Evolutionary conservation across 2,113 vertebrate species (phyloP), one percentile per base, ranked within the genome.

Genomic region (Geococcyx californianus): DNA sequence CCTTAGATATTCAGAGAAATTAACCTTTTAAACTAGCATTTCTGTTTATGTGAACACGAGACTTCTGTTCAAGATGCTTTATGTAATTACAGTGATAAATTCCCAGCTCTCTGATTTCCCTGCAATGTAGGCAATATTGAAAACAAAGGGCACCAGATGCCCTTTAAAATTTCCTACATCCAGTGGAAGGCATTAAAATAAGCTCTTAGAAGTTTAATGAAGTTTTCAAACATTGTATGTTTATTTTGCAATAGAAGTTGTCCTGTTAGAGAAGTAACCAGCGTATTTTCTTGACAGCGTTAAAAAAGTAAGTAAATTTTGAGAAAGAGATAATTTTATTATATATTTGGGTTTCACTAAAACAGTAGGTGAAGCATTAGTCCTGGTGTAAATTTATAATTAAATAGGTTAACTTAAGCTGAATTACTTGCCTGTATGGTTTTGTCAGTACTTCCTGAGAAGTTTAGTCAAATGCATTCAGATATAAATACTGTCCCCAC

Each of bases 251-350:
- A 47, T 38, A 63, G 62, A 59, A 93, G 31, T 25, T 87, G 44
- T 80, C 79, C 72, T 67, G 24, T 80, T 90, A 90, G 90, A 76
- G 63, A 77, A 55, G 11, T n/a, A 83, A 70, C 7, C 2, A 62
- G 20, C 10, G 47, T 70, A 49, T 42, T 87, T 87, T 79, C 67
- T 52, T 77, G 55, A 69, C n/a, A 59, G 75, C n/a, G 47, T 80
- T 91, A 62, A 42, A 77, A 82, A 87, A 81, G 75, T 7, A 68
- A 64, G 54, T 40, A 79, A 34, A 49, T 54, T 76, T 9, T 84
- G 42, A 86, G 75, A 73, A 91, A 78, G 82, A 34, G 67, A 55
- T 85, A 66, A 85, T 94, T 95, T 95, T 77, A 83, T 78, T 63
- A 52, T n/a, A 47, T 80, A 76, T 84, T 55, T 88, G 21, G 24